Base-by-base conservation (phyloP, 2,113 vertebrate species). In the Hippocampus abdominalis region DNA sequence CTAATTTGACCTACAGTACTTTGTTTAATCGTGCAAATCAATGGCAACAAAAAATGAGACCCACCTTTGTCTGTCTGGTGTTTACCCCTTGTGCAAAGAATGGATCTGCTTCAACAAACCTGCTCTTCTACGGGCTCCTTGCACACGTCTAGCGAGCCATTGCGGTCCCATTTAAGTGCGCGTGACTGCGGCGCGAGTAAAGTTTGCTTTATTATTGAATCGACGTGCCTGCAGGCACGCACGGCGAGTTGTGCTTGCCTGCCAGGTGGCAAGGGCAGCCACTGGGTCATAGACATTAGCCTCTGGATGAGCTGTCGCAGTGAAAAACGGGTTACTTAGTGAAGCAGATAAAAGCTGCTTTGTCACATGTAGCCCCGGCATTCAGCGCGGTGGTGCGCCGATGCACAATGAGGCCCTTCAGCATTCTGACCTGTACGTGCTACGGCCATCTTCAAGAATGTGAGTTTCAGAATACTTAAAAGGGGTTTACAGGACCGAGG, bases 351-450 rank as follows among this genome's bases (percentile, higher is more conserved):
- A 88, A 84, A 77, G 71, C 70, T 66, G 78, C 73, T 75, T 84
- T 88, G 82, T 87, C 76, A 78, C 78, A 20, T 79, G 70, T 71
- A 79, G 73, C 75, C 66, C 63, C 72, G 64, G 67, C 60, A 64
- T 74, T 73, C 16, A 49, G 72, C 44, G 57, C 74, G 53, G 73
- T 56, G 76, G 54, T 48, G 68, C 39, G 72, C 72, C 48, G 67
- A 79, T 71, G 78, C 69, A 90, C 86, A 89, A 83, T 81, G 71
- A 73, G 44, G 59, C 67, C 74, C 85, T 88, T 89, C 85, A 90
- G 66, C 54, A 67, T 53, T 51, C 10, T 3, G 40, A 27, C 27
- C 59, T 68, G 53, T 70, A 75, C 46, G 53, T 70, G 76, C 46
- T 68, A 71, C 48, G 72, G 61, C 20, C 32, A 48, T 72, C 69